These are phyloP conservation scores for Adelognathus sp. DNA, from an alignment of 2,888 invertebrate genomes.

Conservation along the genomic window DNA sequence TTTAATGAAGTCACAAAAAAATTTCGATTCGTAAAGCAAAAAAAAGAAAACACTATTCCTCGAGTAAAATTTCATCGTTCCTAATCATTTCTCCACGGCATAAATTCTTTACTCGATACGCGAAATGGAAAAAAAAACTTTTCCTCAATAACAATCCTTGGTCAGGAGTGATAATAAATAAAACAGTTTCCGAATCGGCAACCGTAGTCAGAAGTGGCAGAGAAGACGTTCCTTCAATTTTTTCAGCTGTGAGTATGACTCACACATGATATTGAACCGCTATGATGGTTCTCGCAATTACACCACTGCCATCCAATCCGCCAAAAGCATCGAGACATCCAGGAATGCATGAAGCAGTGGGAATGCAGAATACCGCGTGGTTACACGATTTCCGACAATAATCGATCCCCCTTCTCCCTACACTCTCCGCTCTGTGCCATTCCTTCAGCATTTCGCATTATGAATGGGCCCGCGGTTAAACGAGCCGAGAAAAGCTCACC, in stretches of 20 bases:
- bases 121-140: too few relatives aligned
- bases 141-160: too few relatives aligned
- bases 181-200: too few relatives aligned
- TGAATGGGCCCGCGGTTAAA: conserved; percentile 72
- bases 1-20: too few relatives aligned
- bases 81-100: too few relatives aligned
- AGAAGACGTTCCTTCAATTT: neutral
- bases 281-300: neutral
- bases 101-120: too few relatives aligned
- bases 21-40: too few relatives aligned
- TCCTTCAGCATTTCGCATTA: conserved; percentile 61
- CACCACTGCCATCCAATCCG: neutral
- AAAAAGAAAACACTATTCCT: too few relatives aligned
- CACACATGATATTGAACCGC: neutral
- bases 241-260: neutral
- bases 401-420: neutral
- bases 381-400: conserved; percentile 31
- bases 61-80: too few relatives aligned
- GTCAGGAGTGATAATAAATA: too few relatives aligned
- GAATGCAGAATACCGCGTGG: conserved; percentile 8
- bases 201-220: neutral
- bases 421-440: neutral
- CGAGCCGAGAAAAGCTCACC: conserved; percentile 72
- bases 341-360: neutral
- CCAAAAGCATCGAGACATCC: neutral